These are phyloP conservation scores for Genyomyrus donnyi DNA, from an alignment of 2,113 vertebrate species.

Conservation along the genomic window DNA sequence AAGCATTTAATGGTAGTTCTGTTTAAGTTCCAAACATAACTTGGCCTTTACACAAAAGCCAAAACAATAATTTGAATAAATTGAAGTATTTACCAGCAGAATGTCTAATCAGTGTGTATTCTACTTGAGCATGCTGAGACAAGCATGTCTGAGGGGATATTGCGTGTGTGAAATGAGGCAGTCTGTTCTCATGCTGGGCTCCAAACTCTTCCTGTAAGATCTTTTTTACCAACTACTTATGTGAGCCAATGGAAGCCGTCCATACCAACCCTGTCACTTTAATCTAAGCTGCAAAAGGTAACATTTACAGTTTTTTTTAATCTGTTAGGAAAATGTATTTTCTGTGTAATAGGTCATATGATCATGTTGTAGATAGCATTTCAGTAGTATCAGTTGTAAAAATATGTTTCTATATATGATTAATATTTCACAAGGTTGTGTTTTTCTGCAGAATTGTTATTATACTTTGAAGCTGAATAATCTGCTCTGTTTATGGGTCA, in stretches of 20 bases:
- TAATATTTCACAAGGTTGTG: background rate
- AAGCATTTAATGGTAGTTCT: conserved; percentile 65
- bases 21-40: conserved; percentile 57
- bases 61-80: conserved; percentile 74
- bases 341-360: background rate
- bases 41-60: conserved; percentile 63
- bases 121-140: conserved; percentile 49
- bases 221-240: conserved; percentile 37
- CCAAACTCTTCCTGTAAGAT: conserved; percentile 38
- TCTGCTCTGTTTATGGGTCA: background rate
- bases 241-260: conserved; percentile 47
- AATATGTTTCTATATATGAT: background rate
- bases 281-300: background rate
- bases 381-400: background rate
- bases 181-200: conserved; percentile 40
- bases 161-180: conserved; percentile 26
- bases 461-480: background rate
- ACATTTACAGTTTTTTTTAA: background rate
- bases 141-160: conserved; percentile 35
- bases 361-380: background rate
- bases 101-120: conserved; percentile 65
- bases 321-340: background rate
- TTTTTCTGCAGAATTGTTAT: background rate
- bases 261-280: background rate
- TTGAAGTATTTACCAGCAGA: conserved; percentile 60